A percentile compares a stretch with the other conserved stretches of the same genome.
Conservation (phyloP, 2,888 invertebrate species). For the Melitaea athalia region DNA sequence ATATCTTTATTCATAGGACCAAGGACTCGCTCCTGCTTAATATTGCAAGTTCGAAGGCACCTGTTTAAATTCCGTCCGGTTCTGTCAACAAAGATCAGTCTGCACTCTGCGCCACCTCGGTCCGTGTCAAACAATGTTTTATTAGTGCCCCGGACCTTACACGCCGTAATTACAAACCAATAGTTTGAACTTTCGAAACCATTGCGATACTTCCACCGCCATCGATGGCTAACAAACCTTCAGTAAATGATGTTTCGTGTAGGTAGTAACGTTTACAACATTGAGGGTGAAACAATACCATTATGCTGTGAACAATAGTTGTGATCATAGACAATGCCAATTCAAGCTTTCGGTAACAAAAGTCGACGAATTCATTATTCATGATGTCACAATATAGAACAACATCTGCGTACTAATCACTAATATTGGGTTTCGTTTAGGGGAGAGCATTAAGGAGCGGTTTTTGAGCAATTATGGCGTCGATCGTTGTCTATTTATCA, state of each 20-base stretch:
- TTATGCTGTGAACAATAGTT: conserved; percentile 64
- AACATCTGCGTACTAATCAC: conserved; percentile 57
- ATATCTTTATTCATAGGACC: conserved; percentile 18
- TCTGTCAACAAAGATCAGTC: conserved; percentile 65
- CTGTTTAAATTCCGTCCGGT: conserved; percentile 56
- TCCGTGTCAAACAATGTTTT: conserved; percentile 73
- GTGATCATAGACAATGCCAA: conserved; percentile 53
- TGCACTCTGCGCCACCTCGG: conserved; percentile 67
- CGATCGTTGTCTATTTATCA: conserved; percentile 61
- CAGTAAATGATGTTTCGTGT: conserved; percentile 33
- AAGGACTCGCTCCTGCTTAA: conserved; percentile 65
- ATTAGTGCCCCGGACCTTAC: conserved; percentile 52
- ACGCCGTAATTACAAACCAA: conserved; percentile 10
- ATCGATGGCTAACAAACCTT: conserved; percentile 7
- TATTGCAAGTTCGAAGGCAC: conserved; percentile 69
- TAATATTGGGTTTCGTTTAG: conserved; percentile 40
- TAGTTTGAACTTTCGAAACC: conserved; percentile 2
- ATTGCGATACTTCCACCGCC: not conserved
- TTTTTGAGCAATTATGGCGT: conserved; percentile 62
- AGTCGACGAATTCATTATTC: conserved; percentile 60
- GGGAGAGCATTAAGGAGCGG: conserved; percentile 56
- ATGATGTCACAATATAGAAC: conserved; percentile 54
- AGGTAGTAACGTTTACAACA: conserved; percentile 42
- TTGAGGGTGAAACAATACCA: conserved; percentile 62
- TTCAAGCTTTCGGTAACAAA: conserved; percentile 50